A percentile compares a stretch with the other conserved stretches of the same genome.
Conservation (phyloP, 2,113 vertebrate genomes). For the Trinectes maculatus region DNA sequence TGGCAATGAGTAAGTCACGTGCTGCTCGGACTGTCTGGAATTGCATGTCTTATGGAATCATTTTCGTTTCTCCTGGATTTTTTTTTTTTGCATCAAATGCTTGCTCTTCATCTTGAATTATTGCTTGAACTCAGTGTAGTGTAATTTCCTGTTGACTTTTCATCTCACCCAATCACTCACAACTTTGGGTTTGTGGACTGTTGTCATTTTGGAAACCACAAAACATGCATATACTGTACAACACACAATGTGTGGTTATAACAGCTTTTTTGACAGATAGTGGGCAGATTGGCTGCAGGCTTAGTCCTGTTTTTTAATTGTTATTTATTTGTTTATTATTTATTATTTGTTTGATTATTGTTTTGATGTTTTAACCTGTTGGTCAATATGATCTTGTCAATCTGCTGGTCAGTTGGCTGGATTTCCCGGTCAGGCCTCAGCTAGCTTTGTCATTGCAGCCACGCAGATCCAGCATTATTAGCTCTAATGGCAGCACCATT, state of each 20-base stretch:
- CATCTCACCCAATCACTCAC: not conserved
- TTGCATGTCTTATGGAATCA: conserved; percentile 23
- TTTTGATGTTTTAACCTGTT: conserved; percentile 38
- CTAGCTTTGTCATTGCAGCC: conserved; percentile 70
- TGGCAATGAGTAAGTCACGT: conserved; percentile 34
- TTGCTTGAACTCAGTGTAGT: conserved; percentile 1
- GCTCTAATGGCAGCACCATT: conserved; percentile 75
- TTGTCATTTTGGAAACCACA: not conserved
- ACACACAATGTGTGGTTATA: not conserved
- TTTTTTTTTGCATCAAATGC: conserved; percentile 1
- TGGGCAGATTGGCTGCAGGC: not conserved
- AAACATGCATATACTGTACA: not conserved
- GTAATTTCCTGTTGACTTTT: not conserved
- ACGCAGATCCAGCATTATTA: conserved; percentile 68
- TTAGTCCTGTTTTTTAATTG: not conserved
- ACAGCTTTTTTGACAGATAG: not conserved
- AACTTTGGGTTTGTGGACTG: not conserved
- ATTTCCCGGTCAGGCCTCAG: conserved; percentile 57
- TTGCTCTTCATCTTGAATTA: conserved; percentile 15
- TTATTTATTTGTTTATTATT: not conserved
- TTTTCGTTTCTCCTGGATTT: conserved; percentile 5
- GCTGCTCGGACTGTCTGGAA: conserved; percentile 8
- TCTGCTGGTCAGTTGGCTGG: conserved; percentile 59
- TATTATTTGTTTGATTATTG: not conserved
- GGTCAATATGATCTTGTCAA: conserved; percentile 43